Percentiles rank a stretch among this genome's conserved stretches.
phyloP scores from a whole-genome alignment of 2,797 vertebrate species.

The Ceyx erithaca region DNA sequence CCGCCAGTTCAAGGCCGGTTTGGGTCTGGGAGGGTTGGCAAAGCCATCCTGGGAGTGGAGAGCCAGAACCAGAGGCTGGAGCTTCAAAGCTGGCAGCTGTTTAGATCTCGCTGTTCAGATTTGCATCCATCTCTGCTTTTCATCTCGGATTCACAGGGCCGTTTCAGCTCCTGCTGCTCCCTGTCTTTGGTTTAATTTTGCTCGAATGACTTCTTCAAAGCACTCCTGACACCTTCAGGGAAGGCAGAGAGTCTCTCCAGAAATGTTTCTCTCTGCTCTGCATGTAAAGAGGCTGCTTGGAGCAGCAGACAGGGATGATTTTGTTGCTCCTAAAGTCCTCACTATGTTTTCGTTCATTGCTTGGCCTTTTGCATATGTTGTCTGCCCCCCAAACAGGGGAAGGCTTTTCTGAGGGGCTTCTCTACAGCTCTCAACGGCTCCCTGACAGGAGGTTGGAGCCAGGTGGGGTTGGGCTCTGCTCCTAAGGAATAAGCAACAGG shows the following conservation, averaged over 20 bases:
- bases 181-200: not conserved
- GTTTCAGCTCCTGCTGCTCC: not conserved
- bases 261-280: not conserved
- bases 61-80: not conserved
- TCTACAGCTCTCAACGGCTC: not conserved
- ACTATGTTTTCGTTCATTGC: rapidly evolving
- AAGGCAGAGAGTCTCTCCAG: not conserved
- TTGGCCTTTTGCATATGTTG: not conserved
- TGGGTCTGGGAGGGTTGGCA: not conserved
- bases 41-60: not conserved
- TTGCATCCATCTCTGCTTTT: slow-evolving; percentile 11
- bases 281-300: not conserved
- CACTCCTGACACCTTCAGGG: slow-evolving; percentile 55
- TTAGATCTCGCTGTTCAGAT: not conserved
- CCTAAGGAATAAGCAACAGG: not conserved
- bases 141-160: not conserved
- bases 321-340: not conserved
- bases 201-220: slow-evolving; percentile 34
- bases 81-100: slow-evolving; percentile 5
- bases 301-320: not conserved
- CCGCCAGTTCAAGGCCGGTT: not conserved
- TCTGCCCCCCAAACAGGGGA: not conserved
- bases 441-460: too few species aligned
- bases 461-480: not conserved
- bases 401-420: not conserved